phyloP scores from a whole-genome alignment of 2,113 vertebrate genomes.

The Colaptes auratus region DNA sequence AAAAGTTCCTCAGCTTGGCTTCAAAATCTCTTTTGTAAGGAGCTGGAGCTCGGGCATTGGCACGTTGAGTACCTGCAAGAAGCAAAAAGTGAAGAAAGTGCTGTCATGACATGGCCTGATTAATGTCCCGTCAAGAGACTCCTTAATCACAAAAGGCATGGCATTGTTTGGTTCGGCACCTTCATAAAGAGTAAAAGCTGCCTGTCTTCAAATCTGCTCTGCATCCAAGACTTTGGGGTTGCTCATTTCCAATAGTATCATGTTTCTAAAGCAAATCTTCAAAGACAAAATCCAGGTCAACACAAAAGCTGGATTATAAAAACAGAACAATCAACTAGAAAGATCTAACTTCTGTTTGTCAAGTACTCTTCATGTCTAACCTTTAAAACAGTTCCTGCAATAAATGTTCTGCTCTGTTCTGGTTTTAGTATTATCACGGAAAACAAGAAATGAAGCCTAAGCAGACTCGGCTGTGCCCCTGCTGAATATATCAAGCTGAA shows the following conservation, averaged over 20 bases:
- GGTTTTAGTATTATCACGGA: neutral
- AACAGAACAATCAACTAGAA: neutral
- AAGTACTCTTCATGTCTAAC: neutral
- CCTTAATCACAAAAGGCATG: neutral
- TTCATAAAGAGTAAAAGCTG: neutral
- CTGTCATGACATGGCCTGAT: neutral
- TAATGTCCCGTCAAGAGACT: neutral
- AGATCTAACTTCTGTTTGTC: neutral
- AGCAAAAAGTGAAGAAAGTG: slow-evolving; percentile 8
- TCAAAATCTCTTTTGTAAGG: slow-evolving; percentile 99
- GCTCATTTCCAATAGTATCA: neutral
- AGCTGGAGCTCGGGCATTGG: slow-evolving; percentile 94
- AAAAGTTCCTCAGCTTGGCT: slow-evolving; percentile 98
- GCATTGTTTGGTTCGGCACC: neutral
- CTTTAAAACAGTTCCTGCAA: neutral
- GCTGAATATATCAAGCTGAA: neutral
- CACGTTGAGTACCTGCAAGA: slow-evolving; percentile 91
- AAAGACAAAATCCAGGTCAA: slow-evolving; percentile 1
- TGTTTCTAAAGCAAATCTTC: neutral
- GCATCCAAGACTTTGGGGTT: neutral
- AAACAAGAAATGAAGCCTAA: slow-evolving; percentile 17
- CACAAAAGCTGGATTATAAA: neutral
- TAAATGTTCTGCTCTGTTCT: neutral
- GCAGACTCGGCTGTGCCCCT: neutral
- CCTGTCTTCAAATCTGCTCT: neutral